Percentiles rank a stretch among this genome's conserved stretches.
phyloP scores from a whole-genome alignment of 2,113 vertebrate species.

The Bubo blakistoni region DNA sequence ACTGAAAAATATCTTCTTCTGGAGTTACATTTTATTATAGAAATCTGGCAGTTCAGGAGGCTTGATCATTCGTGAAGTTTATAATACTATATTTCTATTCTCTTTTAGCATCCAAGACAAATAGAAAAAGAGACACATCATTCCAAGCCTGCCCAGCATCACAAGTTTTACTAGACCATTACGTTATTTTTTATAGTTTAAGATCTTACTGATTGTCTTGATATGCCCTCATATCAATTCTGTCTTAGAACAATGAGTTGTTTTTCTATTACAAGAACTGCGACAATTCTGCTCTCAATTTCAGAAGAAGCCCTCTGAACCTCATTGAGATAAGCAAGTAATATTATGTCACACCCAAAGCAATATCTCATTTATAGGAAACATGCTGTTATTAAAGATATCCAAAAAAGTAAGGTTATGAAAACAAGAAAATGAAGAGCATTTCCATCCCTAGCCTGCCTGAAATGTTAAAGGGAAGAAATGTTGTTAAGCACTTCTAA shows the following conservation, averaged over 20 bases:
- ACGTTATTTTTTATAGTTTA: neutral
- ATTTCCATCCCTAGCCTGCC: neutral
- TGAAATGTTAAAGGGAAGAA: neutral
- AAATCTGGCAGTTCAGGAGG: neutral
- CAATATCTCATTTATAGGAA: neutral
- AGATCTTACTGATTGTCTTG: neutral
- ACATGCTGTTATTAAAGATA: neutral
- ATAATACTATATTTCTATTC: neutral
- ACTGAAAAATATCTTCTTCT: neutral
- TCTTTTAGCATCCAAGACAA: neutral
- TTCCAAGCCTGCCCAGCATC: neutral
- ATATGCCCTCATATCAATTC: neutral
- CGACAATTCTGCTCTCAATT: neutral
- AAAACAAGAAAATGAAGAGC: neutral
- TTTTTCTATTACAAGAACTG: neutral
- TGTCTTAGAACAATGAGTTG: neutral
- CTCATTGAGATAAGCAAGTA: neutral
- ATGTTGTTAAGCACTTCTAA: neutral
- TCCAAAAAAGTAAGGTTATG: neutral
- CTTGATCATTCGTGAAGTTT: neutral
- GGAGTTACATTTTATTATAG: neutral
- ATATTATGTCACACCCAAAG: neutral
- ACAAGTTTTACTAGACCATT: neutral
- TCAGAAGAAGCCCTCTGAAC: neutral
- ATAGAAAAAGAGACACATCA: neutral